phyloP scores from a whole-genome alignment of 30 jellyfish, hydroid and myxozoan species.

The Aurelia aurita region DNA sequence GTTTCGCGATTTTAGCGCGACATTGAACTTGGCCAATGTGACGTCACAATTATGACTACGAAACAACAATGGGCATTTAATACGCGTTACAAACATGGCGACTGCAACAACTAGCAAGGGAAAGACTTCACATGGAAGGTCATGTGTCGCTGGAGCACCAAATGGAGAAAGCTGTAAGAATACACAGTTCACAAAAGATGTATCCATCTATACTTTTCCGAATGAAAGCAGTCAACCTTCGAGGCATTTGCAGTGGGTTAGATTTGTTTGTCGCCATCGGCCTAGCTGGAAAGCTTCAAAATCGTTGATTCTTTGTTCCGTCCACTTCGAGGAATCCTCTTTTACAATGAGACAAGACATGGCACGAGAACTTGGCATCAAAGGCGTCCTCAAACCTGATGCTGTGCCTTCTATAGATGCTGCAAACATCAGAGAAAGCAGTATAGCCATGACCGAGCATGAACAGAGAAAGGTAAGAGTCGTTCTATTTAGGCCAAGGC shows the following conservation, averaged over 20 bases:
- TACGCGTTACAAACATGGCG: slow-evolving; percentile 12
- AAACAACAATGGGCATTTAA: slow-evolving; percentile 5
- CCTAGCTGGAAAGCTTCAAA: slow-evolving; percentile 13
- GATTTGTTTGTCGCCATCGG: slow-evolving; percentile 26
- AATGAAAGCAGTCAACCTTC: not conserved
- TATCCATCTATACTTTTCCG: slow-evolving; percentile 10
- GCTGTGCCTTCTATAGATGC: slow-evolving; percentile 59
- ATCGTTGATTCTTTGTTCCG: slow-evolving; percentile 11
- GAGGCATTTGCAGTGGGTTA: slow-evolving; percentile 13
- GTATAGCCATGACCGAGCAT: slow-evolving; percentile 11
- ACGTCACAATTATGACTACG: slow-evolving; percentile 21
- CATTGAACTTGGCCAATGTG: slow-evolving; percentile 16
- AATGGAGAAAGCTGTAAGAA: slow-evolving; percentile 34
- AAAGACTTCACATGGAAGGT: slow-evolving; percentile 8
- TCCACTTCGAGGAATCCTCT: slow-evolving; percentile 48
- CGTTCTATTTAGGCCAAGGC: not conserved
- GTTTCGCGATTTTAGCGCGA: slow-evolving; percentile 32
- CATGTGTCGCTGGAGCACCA: slow-evolving; percentile 42
- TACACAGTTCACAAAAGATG: slow-evolving; percentile 14
- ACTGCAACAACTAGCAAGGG: not conserved
- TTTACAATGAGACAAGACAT: slow-evolving; percentile 20
- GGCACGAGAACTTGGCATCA: slow-evolving; percentile 51
- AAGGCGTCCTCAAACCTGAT: slow-evolving; percentile 19
- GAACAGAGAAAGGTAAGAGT: slow-evolving; percentile 42
- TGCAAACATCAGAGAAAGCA: slow-evolving; percentile 27